Percentiles rank a stretch among this genome's conserved stretches.
Conservation (phyloP, 2,113 vertebrate genomes). For the Anser brachyrhynchus region DNA sequence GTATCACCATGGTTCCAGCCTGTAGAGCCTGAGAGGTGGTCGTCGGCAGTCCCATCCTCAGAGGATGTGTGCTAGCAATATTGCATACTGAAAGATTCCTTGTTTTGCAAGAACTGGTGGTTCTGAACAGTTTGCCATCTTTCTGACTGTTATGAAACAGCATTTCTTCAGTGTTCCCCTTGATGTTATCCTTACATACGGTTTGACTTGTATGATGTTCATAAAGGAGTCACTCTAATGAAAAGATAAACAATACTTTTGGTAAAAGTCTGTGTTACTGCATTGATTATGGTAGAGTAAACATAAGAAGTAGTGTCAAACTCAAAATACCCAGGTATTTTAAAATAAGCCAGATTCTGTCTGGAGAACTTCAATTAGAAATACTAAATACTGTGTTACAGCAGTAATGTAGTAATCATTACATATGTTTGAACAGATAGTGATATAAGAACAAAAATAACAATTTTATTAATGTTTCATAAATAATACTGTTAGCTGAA, state of each 20-base stretch:
- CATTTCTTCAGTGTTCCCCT: neutral
- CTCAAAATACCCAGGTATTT: neutral
- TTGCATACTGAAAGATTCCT: neutral
- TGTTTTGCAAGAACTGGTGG: neutral
- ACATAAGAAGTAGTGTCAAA: neutral
- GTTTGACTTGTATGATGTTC: neutral
- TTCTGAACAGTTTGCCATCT: neutral
- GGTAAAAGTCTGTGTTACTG: neutral
- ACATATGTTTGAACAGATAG: neutral
- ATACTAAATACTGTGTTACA: neutral
- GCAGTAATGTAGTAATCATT: neutral
- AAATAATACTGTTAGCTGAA: neutral
- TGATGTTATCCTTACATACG: neutral
- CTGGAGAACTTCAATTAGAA: neutral
- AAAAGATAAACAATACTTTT: neutral
- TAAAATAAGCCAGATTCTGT: neutral
- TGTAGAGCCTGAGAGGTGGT: neutral
- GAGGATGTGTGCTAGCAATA: neutral
- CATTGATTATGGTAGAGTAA: neutral
- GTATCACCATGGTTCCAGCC: neutral
- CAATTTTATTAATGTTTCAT: neutral
- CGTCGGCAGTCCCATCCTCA: neutral
- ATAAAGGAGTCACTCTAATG: neutral
- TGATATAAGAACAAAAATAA: neutral
- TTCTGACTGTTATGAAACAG: neutral